Conservation (phyloP, 2,888 invertebrate genomes). For the Oasisia sp. region DNA sequence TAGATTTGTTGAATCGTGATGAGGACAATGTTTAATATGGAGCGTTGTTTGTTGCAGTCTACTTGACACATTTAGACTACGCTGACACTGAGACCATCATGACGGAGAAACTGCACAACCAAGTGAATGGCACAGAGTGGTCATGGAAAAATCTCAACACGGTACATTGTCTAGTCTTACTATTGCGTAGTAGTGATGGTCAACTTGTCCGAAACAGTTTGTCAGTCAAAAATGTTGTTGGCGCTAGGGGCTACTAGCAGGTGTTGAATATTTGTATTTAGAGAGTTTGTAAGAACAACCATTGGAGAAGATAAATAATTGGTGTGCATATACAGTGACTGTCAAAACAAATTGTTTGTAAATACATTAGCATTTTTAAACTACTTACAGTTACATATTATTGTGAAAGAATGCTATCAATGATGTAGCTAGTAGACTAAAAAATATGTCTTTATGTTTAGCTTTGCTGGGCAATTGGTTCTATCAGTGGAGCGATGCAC, state of each 20-base stretch:
- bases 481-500: slow-evolving; percentile 98
- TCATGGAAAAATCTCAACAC: slow-evolving; percentile 99
- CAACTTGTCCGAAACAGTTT: neutral
- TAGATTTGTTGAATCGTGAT: neutral
- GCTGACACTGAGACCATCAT: slow-evolving; percentile 97
- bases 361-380: too few relatives aligned
- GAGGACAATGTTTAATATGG: neutral
- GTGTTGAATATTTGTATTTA: too few relatives aligned
- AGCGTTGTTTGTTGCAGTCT: slow-evolving; percentile 73
- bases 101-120: slow-evolving; percentile 97
- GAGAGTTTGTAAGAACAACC: too few relatives aligned
- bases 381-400: too few relatives aligned
- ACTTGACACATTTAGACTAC: slow-evolving; percentile 98
- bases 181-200: neutral
- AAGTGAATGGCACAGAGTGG: slow-evolving; percentile 98
- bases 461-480: slow-evolving; percentile 99
- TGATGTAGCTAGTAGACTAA: neutral
- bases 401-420: neutral
- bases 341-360: neutral
- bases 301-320: too few relatives aligned
- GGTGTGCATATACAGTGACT: neutral
- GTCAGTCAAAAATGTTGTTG: neutral
- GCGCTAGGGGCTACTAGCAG: too few relatives aligned
- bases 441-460: slow-evolving; percentile 45
- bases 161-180: slow-evolving; percentile 45